Base-by-base conservation (phyloP, 2,888 invertebrate species). In the Periphyllus acericola region DNA sequence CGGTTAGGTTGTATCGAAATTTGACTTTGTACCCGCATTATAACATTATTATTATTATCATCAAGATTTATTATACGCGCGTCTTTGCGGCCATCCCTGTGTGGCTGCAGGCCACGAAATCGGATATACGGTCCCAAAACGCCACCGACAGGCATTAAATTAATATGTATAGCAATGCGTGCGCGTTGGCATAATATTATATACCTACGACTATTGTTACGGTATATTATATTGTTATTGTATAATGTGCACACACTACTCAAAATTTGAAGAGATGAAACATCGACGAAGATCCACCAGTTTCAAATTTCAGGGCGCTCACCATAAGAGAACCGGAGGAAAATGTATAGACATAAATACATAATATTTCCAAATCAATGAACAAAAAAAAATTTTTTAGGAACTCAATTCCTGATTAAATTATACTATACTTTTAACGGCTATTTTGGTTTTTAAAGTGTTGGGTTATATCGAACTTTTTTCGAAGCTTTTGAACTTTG, bases 61-160 rank as follows among this genome's bases (percentile, higher is more conserved):
- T 60, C 60, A 60, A 60, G 60, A 60, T 60, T 60, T 60, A 60
- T 60, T 60, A 60, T 71, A 29, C 66, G 66, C 66, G 9, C 71
- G 71, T 71, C 71, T 71, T 71, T 71, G 71, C 29, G 68, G 71
- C 29, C 71, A 32, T 32, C 29, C 71, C 71, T 29, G 60, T 6
- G 68, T 25, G 14, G 68, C 68, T 25, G 68, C 25, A 14, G 71
- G 29, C 17, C 71, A 29, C 71, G 71, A 71, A 71, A 71, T 71
- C n/a, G 71, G 71, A 71, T 71, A 29, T 71, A 71, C 32, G 32
- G 71, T 29, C 71, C 71, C 71, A 71, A 71, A 71, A 71, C 71
- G 17, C 71, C 71, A 71, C 71, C 4, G 29, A 71, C 68, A 29
- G 71, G 71, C 71, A 29, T 71, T 71, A 71, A 71, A 71, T 71